Evolutionary conservation across 2,888 invertebrate species (phyloP).

Genomic region (Drosophila greeni): DNA sequence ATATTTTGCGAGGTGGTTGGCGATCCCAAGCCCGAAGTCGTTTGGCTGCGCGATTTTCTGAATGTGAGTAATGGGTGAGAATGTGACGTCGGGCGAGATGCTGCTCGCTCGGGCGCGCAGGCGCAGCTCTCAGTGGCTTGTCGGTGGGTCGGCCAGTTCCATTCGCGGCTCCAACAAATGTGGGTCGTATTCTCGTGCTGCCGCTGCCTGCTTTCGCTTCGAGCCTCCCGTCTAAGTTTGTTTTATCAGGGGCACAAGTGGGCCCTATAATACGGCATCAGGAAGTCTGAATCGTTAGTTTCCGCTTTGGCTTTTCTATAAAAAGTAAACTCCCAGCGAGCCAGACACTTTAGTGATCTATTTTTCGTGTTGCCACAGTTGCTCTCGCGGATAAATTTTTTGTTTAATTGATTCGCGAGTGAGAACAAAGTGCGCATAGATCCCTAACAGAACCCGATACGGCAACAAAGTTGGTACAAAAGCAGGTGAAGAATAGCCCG

Average conservation of each 20-base stretch:
- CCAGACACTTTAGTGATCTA: slow-evolving; percentile 19
- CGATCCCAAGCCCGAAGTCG: slow-evolving; percentile 91
- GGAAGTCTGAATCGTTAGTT: slow-evolving; percentile 45
- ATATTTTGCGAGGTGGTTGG: slow-evolving; percentile 93
- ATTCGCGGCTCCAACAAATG: slow-evolving; percentile 60
- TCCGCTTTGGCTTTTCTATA: slow-evolving; percentile 44
- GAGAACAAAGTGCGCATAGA: slow-evolving; percentile 49
- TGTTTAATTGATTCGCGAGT: slow-evolving; percentile 39
- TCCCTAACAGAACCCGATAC: slow-evolving; percentile 17
- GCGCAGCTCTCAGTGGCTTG: slow-evolving; percentile 14
- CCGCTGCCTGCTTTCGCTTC: slow-evolving; percentile 17
- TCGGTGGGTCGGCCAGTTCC: slow-evolving; percentile 53
- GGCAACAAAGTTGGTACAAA: slow-evolving; percentile 8
- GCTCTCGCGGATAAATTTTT: slow-evolving; percentile 60
- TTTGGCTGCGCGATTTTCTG: slow-evolving; percentile 92
- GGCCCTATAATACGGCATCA: slow-evolving; percentile 47
- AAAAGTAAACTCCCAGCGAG: slow-evolving; percentile 27
- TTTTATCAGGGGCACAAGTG: slow-evolving; percentile 54
- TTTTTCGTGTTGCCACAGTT: slow-evolving; percentile 53
- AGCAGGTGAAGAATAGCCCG: slow-evolving; percentile 18
- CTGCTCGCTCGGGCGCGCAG: slow-evolving; percentile 21
- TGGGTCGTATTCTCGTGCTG: slow-evolving; percentile 59
- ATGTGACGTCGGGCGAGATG: slow-evolving; percentile 49
- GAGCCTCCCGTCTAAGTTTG: slow-evolving; percentile 18
- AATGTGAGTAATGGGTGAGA: slow-evolving; percentile 82